phyloP scores from a whole-genome alignment of 2,888 invertebrate species.

The Bombylius major region DNA sequence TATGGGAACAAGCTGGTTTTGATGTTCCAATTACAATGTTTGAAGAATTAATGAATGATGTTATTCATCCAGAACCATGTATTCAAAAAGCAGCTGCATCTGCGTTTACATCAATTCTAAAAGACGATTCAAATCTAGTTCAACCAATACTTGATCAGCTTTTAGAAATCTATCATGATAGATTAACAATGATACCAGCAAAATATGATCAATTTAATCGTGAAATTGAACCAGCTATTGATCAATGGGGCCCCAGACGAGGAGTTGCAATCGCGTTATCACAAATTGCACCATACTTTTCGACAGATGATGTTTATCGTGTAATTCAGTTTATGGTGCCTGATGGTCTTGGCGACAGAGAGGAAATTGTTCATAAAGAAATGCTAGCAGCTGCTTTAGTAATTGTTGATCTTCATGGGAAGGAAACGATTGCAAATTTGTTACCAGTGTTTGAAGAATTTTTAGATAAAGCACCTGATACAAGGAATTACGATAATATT shows the following conservation, averaged over 20 bases:
- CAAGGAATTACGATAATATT: constrained; percentile 79
- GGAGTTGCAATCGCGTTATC: constrained; percentile 77
- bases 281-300: constrained; percentile 54
- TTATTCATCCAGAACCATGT: constrained; percentile 68
- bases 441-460: constrained; percentile 89
- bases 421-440: constrained; percentile 61
- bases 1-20: constrained; percentile 49
- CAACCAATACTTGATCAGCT: constrained; percentile 48
- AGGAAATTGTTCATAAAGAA: constrained; percentile 66
- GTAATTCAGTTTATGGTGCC: constrained; percentile 79
- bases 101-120: constrained; percentile 59
- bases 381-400: constrained; percentile 92
- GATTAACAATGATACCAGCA: constrained; percentile 70
- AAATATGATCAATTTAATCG: constrained; percentile 86
- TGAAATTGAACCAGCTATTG: constrained; percentile 68
- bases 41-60: constrained; percentile 45
- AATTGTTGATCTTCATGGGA: constrained; percentile 85
- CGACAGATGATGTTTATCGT: constrained; percentile 49
- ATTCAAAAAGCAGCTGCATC: constrained; percentile 73
- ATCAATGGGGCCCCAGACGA: constrained; percentile 81
- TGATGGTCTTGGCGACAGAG: constrained; percentile 74
- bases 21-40: constrained; percentile 37
- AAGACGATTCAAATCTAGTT: constrained; percentile 41
- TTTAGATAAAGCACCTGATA: constrained; percentile 84
- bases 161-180: constrained; percentile 61